phyloP scores from a whole-genome alignment of 1,140 invertebrate genomes.

The Drosophila paulistorum region DNA sequence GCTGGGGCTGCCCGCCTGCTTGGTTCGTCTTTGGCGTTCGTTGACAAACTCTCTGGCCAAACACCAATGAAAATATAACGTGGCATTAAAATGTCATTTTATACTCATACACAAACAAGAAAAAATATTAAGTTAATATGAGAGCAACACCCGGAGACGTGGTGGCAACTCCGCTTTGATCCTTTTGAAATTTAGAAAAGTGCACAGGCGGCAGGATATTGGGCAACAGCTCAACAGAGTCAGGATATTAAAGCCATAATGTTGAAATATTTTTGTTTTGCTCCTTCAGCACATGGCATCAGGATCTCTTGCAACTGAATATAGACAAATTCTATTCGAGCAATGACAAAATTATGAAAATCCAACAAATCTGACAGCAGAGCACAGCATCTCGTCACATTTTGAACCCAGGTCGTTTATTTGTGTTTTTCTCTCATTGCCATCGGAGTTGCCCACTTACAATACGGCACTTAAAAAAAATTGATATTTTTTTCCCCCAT shows the following conservation, averaged over 20 bases:
- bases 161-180: conserved; percentile 30
- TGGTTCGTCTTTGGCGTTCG: conserved; percentile 7
- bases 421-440: conserved; percentile 39
- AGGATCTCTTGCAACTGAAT: conserved; percentile 19
- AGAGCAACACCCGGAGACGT: conserved; percentile 11
- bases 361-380: conserved; percentile 42
- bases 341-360: conserved; percentile 49
- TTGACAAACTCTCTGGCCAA: conserved; percentile 47
- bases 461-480: too few species aligned
- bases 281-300: neutral
- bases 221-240: conserved; percentile 40
- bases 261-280: conserved; percentile 45
- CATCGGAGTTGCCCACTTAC: neutral
- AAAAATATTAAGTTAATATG: conserved; percentile 67
- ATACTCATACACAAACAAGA: conserved; percentile 56
- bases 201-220: conserved; percentile 53
- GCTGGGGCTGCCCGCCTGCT: conserved; percentile 5
- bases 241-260: conserved; percentile 65
- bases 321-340: conserved; percentile 49
- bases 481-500: too few species aligned
- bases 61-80: conserved; percentile 75
- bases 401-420: conserved; percentile 43
- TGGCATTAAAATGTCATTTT: conserved; percentile 75
- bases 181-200: conserved; percentile 52
- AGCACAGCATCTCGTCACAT: conserved; percentile 17